A percentile compares a stretch with the other conserved stretches of the same genome.
These are phyloP conservation scores for Anableps anableps DNA, from an alignment of 2,797 vertebrate species.

Conservation along the genomic window DNA sequence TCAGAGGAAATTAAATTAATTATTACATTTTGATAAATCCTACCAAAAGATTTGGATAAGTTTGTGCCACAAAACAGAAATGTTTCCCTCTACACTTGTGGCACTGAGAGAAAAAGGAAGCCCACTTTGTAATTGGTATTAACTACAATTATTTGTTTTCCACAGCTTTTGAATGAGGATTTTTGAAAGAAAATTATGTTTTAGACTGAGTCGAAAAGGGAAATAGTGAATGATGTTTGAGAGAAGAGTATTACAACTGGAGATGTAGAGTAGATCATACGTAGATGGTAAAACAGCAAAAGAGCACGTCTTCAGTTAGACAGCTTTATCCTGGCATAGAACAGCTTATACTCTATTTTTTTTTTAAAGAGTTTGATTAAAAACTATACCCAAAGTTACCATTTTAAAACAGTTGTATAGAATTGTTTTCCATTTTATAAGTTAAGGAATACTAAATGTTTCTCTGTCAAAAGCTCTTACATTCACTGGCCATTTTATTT, in stretches of 20 bases:
- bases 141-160: background rate
- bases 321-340: conserved; percentile 16
- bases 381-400: too few species aligned
- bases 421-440: too few species aligned
- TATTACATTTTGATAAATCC: background rate
- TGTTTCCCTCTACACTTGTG: background rate
- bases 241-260: conserved; percentile 7
- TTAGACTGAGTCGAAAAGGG: conserved; percentile 6
- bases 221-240: conserved; percentile 10
- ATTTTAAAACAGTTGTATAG: too few species aligned
- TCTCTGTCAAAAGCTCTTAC: too few species aligned
- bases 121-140: background rate
- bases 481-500: too few species aligned
- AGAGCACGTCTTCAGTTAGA: conserved; percentile 17
- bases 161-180: background rate
- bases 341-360: too few species aligned
- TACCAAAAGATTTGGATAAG: background rate
- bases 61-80: background rate
- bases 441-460: too few species aligned
- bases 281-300: conserved; percentile 20
- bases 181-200: conserved; percentile 5
- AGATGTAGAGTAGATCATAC: conserved; percentile 14
- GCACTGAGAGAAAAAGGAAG: background rate
- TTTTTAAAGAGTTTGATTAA: too few species aligned
- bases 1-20: background rate